phyloP scores from a whole-genome alignment of 2,113 vertebrate species.

The Panthera tigris region DNA sequence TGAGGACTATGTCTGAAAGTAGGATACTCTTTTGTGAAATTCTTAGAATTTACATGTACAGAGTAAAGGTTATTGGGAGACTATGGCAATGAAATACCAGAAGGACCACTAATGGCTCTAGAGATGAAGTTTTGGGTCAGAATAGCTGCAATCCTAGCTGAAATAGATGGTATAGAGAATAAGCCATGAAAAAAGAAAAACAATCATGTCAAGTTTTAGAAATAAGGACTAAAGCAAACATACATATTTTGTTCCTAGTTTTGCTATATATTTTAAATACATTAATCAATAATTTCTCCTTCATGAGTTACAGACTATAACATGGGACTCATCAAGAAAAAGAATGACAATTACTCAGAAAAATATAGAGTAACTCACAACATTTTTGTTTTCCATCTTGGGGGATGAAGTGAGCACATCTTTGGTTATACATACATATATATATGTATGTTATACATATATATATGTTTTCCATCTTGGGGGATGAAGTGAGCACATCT shows the following conservation, averaged over 20 bases:
- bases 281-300: background rate
- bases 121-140: background rate
- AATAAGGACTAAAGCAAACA: background rate
- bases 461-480: background rate
- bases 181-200: background rate
- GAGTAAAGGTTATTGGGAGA: background rate
- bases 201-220: background rate
- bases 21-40: background rate
- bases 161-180: background rate
- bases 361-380: background rate
- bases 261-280: background rate
- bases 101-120: background rate
- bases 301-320: background rate
- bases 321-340: background rate
- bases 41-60: background rate
- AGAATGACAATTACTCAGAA: background rate
- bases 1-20: background rate
- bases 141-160: background rate
- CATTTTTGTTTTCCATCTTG: slow-evolving; percentile 1
- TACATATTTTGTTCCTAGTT: background rate
- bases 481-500: background rate
- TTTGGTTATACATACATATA: background rate
- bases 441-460: too few species aligned
- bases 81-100: background rate
- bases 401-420: background rate